Conservation (phyloP, 2,888 invertebrate genomes). For the Ennomos erosarius region DNA sequence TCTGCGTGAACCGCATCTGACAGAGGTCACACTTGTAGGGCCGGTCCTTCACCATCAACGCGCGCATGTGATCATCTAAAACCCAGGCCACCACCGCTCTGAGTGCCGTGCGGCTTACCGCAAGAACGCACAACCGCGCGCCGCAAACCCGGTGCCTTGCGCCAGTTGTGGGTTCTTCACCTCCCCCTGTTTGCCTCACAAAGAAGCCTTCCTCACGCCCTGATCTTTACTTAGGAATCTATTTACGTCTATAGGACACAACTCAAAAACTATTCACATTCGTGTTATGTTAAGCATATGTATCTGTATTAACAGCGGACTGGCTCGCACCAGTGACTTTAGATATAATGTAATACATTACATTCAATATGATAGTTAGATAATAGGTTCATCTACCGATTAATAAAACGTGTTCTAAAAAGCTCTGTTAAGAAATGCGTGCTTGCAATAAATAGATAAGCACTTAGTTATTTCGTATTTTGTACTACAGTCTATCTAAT, state of each 20-base stretch:
- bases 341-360: slow-evolving; percentile 45
- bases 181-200: slow-evolving; percentile 83
- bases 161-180: slow-evolving; percentile 70
- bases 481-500: slow-evolving; percentile 34
- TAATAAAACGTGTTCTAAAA: slow-evolving; percentile 52
- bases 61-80: slow-evolving; percentile 85
- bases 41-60: slow-evolving; percentile 83
- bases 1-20: slow-evolving; percentile 89
- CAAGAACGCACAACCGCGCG: slow-evolving; percentile 65
- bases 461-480: slow-evolving; percentile 23
- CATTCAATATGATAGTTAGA: slow-evolving; percentile 46
- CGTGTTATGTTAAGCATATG: slow-evolving; percentile 57
- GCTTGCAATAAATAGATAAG: slow-evolving; percentile 39
- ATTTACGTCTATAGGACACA: slow-evolving; percentile 64
- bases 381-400: slow-evolving; percentile 42
- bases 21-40: slow-evolving; percentile 89
- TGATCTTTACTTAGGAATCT: slow-evolving; percentile 62
- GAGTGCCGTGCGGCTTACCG: slow-evolving; percentile 42
- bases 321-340: slow-evolving; percentile 74
- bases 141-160: slow-evolving; percentile 16
- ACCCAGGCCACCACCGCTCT: slow-evolving; percentile 71
- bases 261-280: slow-evolving; percentile 85
- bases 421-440: slow-evolving; percentile 60
- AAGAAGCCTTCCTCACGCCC: slow-evolving; percentile 79
- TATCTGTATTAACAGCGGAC: slow-evolving; percentile 45